Evolutionary conservation across 2,888 invertebrate genomes (phyloP).

Genomic region (Lithophane semibrunnea): DNA sequence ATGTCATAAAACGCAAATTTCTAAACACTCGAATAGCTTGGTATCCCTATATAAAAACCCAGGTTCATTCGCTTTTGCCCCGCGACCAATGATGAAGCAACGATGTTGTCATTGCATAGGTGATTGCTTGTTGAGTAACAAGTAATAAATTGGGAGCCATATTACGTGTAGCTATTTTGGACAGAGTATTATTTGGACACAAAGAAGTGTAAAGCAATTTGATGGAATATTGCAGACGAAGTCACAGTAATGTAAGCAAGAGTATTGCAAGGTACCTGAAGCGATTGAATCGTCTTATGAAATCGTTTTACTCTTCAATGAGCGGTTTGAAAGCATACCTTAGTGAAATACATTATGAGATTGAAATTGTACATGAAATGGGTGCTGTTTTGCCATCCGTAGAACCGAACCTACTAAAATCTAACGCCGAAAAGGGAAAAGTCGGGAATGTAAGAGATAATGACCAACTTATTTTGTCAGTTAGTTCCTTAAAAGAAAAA

Average conservation of each 20-base stretch:
- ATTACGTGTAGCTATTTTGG: constrained; percentile 45
- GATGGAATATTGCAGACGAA: constrained; percentile 48
- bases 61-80: constrained; percentile 36
- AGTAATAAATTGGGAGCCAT: constrained; percentile 46
- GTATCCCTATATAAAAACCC: constrained; percentile 37
- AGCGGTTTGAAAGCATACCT: background rate
- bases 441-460: background rate
- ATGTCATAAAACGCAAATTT: constrained; percentile 31
- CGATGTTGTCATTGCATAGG: constrained; percentile 40
- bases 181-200: constrained; percentile 31
- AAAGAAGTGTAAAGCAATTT: constrained; percentile 48
- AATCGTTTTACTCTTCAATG: constrained; percentile 21
- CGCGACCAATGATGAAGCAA: constrained; percentile 51
- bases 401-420: background rate
- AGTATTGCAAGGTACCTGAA: constrained; percentile 33
- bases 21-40: background rate
- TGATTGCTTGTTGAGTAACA: constrained; percentile 57
- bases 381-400: background rate
- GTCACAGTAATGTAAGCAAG: constrained; percentile 21
- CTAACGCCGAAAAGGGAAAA: background rate
- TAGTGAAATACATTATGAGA: constrained; percentile 3
- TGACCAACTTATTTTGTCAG: too few relatives aligned
- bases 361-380: background rate
- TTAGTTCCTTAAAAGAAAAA: too few relatives aligned
- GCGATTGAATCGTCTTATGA: constrained; percentile 17